Conservation (phyloP, 2,888 invertebrate genomes). For the Melieria picta region DNA sequence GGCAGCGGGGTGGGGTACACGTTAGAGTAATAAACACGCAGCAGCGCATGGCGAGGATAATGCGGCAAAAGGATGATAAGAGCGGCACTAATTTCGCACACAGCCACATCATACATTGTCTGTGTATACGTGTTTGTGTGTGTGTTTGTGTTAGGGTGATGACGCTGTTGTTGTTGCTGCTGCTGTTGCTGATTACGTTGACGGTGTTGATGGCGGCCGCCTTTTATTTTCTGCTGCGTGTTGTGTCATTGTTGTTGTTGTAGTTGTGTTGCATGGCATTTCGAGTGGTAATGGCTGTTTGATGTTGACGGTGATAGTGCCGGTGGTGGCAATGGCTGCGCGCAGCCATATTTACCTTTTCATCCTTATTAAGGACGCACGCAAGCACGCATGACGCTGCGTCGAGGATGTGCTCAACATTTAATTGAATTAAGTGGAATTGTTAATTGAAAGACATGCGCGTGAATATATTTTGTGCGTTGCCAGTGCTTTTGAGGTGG, state of each 20-base stretch:
- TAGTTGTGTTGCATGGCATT: neutral
- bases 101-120: too few species aligned
- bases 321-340: conserved; percentile 8
- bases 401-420: conserved; percentile 30
- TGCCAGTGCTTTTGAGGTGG: conserved; percentile 6
- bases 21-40: conserved; percentile 19
- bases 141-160: neutral
- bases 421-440: conserved; percentile 54
- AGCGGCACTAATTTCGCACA: too few species aligned
- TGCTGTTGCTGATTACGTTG: neutral
- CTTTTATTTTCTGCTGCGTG: neutral
- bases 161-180: neutral
- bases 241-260: conserved; percentile 15
- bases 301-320: neutral
- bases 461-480: conserved; percentile 47
- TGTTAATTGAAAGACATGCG: conserved; percentile 53
- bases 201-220: conserved; percentile 18
- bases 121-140: too few species aligned
- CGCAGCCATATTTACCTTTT: conserved; percentile 40
- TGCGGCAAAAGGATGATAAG: too few species aligned
- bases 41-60: conserved; percentile 1
- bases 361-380: conserved; percentile 23
- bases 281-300: neutral
- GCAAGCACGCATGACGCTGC: neutral
- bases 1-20: neutral